Percentiles rank a stretch among this genome's conserved stretches.
Evolutionary conservation across 2,888 invertebrate genomes (phyloP).

Genomic region (Machimus atricapillus): DNA sequence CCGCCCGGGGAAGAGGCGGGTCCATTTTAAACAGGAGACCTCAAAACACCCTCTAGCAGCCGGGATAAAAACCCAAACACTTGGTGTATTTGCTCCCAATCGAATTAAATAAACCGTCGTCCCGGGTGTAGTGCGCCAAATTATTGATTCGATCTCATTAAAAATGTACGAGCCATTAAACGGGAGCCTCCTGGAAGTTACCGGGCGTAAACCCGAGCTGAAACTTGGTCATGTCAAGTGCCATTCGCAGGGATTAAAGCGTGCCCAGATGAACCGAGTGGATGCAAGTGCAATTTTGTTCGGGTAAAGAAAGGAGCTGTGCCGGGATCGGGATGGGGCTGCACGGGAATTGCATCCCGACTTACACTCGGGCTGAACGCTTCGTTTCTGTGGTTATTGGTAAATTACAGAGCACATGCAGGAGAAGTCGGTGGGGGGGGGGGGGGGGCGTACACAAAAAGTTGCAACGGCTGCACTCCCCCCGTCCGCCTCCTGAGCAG

Average conservation of each 20-base stretch:
- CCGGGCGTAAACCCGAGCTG: constrained; percentile 5
- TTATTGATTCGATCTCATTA: constrained; percentile 34
- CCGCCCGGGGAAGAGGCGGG: background rate
- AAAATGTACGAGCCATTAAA: constrained; percentile 37
- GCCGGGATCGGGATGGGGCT: background rate
- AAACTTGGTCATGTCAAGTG: constrained; percentile 40
- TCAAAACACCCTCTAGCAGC: background rate
- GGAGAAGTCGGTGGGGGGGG: background rate
- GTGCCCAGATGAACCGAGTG: constrained; percentile 22
- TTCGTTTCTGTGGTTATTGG: constrained; percentile 24
- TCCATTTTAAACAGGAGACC: background rate
- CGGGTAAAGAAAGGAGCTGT: background rate
- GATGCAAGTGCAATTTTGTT: background rate
- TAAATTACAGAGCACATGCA: background rate
- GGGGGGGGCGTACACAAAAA: background rate
- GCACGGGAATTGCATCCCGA: background rate
- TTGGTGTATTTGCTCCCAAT: background rate
- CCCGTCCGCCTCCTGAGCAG: background rate
- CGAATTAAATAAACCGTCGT: constrained; percentile 23
- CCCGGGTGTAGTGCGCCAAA: background rate
- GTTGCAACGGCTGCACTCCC: background rate
- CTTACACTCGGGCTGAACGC: background rate
- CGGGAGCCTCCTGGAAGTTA: background rate
- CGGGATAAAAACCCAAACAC: background rate
- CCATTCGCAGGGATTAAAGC: constrained; percentile 24